Percentiles rank a stretch among this genome's conserved stretches.
Evolutionary conservation across 2,797 vertebrate genomes (phyloP).

Genomic region (Merluccius polli): DNA sequence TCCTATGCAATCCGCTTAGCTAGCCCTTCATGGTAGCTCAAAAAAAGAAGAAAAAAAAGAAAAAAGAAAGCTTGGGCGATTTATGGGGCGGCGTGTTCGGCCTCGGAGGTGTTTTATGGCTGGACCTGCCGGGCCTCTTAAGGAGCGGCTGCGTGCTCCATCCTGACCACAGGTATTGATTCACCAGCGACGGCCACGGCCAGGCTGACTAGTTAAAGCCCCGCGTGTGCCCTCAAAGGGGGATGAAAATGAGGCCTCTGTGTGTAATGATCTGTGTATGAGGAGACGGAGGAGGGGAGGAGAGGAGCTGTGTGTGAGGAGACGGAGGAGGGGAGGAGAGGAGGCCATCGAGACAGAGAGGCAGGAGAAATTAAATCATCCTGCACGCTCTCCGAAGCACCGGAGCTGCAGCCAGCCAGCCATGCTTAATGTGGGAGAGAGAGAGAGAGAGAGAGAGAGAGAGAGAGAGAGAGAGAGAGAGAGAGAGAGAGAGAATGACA

Average conservation of each 20-base stretch:
- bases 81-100: slow-evolving; percentile 64
- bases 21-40: slow-evolving; percentile 9
- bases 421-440: slow-evolving; percentile 66
- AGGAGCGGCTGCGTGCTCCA: slow-evolving; percentile 62
- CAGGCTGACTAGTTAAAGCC: slow-evolving; percentile 71
- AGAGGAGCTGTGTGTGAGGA: slow-evolving; percentile 72
- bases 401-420: slow-evolving; percentile 58
- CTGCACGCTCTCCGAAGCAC: slow-evolving; percentile 56
- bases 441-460: slow-evolving; percentile 74
- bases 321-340: slow-evolving; percentile 55
- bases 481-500: neutral
- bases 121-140: slow-evolving; percentile 74
- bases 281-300: slow-evolving; percentile 50
- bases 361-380: slow-evolving; percentile 73
- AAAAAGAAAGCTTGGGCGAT: slow-evolving; percentile 37
- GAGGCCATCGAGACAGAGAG: slow-evolving; percentile 66
- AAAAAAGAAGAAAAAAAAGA: slow-evolving; percentile 18
- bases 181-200: slow-evolving; percentile 55
- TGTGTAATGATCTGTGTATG: slow-evolving; percentile 80
- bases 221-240: slow-evolving; percentile 62
- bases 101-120: slow-evolving; percentile 75
- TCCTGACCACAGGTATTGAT: slow-evolving; percentile 75
- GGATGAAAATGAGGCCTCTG: slow-evolving; percentile 76
- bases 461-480: slow-evolving; percentile 48
- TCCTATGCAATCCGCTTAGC: slow-evolving; percentile 21